Conservation (phyloP, 2,888 invertebrate species). For the Erannis defoliaria region DNA sequence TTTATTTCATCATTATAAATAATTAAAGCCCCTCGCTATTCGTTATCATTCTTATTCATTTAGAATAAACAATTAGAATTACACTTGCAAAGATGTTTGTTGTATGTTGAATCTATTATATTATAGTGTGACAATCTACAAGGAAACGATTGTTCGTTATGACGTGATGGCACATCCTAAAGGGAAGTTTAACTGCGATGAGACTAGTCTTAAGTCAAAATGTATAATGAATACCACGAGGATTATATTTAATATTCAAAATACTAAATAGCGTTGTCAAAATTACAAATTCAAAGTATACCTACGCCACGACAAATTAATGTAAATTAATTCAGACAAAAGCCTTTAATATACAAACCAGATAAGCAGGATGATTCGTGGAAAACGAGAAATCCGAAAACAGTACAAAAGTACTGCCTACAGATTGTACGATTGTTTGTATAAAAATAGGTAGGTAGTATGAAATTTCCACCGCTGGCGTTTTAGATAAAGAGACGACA, state of each 20-base stretch:
- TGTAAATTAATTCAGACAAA: slow-evolving; percentile 28
- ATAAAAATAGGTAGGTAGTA: slow-evolving; percentile 4
- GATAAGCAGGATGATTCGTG: slow-evolving; percentile 29
- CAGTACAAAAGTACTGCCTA: slow-evolving; percentile 11
- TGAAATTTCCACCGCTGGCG: slow-evolving; percentile 8
- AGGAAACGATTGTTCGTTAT: background rate
- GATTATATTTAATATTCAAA: background rate
- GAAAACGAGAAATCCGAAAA: slow-evolving; percentile 26
- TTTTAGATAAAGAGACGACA: background rate
- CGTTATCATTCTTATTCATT: too few relatives aligned
- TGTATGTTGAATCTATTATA: background rate
- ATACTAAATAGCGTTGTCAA: background rate
- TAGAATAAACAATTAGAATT: too few relatives aligned
- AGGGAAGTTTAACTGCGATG: background rate
- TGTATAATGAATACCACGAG: background rate
- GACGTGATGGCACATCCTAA: background rate
- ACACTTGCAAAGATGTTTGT: background rate
- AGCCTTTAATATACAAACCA: slow-evolving; percentile 23
- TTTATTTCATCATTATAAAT: too few relatives aligned
- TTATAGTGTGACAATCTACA: background rate
- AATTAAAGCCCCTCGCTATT: too few relatives aligned
- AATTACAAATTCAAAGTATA: slow-evolving; percentile 18
- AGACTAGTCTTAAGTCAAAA: background rate
- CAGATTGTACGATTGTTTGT: slow-evolving; percentile 1
- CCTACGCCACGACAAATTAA: slow-evolving; percentile 22